Conservation (phyloP, 2,797 vertebrate genomes). For the Halcyon chelicuti region DNA sequence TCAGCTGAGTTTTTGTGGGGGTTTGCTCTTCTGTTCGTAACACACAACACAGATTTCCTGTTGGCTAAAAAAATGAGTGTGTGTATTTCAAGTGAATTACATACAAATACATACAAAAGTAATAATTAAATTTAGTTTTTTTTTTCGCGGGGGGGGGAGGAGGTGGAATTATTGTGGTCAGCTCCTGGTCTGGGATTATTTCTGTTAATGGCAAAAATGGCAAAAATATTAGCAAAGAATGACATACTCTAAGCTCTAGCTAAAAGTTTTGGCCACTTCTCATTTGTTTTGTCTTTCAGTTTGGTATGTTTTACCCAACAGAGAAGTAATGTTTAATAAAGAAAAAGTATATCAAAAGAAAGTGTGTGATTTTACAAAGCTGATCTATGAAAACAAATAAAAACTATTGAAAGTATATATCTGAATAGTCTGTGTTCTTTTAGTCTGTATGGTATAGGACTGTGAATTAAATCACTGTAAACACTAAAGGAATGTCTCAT, state of each 20-base stretch:
- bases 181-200: neutral
- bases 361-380: neutral
- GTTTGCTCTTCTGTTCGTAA: neutral
- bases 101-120: too few species aligned
- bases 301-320: neutral
- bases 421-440: constrained; percentile 3
- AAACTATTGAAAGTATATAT: neutral
- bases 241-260: neutral
- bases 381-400: constrained; percentile 31
- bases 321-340: constrained; percentile 10
- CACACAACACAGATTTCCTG: neutral
- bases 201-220: neutral
- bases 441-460: neutral
- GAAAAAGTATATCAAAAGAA: neutral
- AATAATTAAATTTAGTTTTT: neutral
- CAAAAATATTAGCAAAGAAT: neutral
- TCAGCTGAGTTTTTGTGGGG: neutral
- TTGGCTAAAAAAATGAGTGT: neutral
- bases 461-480: neutral
- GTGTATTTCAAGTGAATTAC: neutral
- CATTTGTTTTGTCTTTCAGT: constrained; percentile 4
- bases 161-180: neutral
- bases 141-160: too few species aligned
- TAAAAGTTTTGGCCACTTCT: neutral
- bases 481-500: neutral